These are phyloP conservation scores for Lutraria rhynchaena DNA, from an alignment of 1,140 invertebrate species.

Conservation along the genomic window DNA sequence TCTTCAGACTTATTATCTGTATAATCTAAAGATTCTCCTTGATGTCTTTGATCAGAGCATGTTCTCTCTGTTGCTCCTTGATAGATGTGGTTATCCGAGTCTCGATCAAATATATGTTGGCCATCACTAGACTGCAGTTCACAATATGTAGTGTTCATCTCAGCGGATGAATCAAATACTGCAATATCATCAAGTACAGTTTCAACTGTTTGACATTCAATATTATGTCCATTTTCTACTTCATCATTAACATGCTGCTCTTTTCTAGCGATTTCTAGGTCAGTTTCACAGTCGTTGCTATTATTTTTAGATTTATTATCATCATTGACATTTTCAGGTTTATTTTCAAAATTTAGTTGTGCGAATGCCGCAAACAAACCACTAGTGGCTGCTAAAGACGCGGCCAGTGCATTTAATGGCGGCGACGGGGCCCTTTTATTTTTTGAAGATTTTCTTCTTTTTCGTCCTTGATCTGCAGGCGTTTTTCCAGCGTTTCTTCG, in stretches of 20 bases:
- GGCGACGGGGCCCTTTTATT: conserved; percentile 16
- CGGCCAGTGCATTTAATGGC: neutral
- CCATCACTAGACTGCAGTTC: too few species aligned
- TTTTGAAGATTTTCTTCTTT: neutral
- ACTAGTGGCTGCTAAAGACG: neutral
- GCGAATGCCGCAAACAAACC: conserved; percentile 3
- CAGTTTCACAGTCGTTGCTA: neutral
- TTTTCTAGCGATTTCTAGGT: neutral
- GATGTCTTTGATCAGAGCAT: too few species aligned
- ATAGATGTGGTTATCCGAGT: too few species aligned
- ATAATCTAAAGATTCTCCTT: too few species aligned
- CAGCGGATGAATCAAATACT: neutral
- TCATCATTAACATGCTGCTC: neutral
- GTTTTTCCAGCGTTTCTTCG: neutral
- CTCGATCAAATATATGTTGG: too few species aligned
- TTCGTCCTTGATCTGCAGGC: neutral
- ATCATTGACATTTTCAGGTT: neutral
- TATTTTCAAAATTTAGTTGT: neutral
- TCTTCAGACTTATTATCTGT: too few species aligned
- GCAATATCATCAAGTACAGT: neutral
- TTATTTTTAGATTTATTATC: neutral
- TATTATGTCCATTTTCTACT: neutral
- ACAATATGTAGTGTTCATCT: too few species aligned
- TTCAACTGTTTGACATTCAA: neutral
- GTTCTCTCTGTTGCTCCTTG: too few species aligned